phyloP scores from a whole-genome alignment of 1,140 invertebrate species.

The Hycleus phaleratus region DNA sequence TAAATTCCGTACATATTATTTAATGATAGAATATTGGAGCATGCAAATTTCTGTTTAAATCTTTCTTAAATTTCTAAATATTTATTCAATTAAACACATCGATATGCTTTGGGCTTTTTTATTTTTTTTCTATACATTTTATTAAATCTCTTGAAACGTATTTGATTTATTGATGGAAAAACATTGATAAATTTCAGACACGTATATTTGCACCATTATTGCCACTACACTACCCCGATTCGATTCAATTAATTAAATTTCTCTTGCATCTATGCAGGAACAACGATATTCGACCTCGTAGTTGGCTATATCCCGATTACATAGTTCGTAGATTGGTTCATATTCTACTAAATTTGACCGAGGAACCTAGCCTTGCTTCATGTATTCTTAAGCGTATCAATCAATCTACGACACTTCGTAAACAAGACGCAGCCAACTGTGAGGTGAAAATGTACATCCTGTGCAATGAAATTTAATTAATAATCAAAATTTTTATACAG shows the following conservation, averaged over 20 bases:
- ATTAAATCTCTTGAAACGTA: slow-evolving; percentile 4
- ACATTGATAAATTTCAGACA: not conserved
- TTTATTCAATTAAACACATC: slow-evolving; percentile 14
- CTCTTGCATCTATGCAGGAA: too few relatives aligned
- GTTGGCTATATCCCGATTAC: not conserved
- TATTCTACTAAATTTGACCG: not conserved
- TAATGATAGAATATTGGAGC: too few relatives aligned
- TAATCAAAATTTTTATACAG: slow-evolving; percentile 7
- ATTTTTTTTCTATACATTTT: too few relatives aligned
- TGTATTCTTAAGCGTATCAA: not conserved
- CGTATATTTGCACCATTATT: slow-evolving; percentile 24
- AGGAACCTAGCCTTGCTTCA: too few relatives aligned
- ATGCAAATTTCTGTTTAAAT: too few relatives aligned
- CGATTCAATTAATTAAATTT: too few relatives aligned
- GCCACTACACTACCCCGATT: slow-evolving; percentile 27
- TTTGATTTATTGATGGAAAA: not conserved
- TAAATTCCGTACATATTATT: too few relatives aligned
- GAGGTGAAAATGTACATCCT: too few relatives aligned
- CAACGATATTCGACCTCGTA: too few relatives aligned
- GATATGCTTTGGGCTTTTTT: slow-evolving; percentile 15
- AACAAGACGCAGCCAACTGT: too few relatives aligned
- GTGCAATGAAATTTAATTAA: not conserved
- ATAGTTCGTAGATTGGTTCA: not conserved
- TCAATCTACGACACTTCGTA: not conserved
- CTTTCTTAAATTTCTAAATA: too few relatives aligned